Evolutionary conservation across 2,113 vertebrate species (phyloP).

Genomic region (Clupea harengus): DNA sequence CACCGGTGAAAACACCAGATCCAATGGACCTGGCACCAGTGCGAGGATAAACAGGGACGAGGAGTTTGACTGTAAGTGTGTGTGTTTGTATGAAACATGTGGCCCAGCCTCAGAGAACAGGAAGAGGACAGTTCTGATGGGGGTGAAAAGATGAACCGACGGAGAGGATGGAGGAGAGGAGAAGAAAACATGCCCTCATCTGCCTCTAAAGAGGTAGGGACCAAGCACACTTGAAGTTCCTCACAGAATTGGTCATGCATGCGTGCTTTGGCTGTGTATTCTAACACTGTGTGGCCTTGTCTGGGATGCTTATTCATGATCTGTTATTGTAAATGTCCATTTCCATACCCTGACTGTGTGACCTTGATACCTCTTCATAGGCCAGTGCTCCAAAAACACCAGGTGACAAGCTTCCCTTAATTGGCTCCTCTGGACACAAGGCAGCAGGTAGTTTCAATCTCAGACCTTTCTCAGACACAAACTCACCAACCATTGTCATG

Average conservation of each 20-base stretch:
- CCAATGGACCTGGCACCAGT: neutral
- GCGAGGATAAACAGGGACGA: neutral
- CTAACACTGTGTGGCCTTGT: neutral
- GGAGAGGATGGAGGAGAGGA: conserved; percentile 33
- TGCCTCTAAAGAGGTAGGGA: conserved; percentile 16
- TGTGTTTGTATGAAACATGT: conserved; percentile 28
- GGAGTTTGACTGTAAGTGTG: neutral
- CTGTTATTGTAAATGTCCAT: neutral
- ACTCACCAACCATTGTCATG: neutral
- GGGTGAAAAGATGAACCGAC: conserved; percentile 22
- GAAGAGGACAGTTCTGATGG: conserved; percentile 20
- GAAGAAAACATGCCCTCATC: neutral
- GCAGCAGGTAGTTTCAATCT: conserved; percentile 54
- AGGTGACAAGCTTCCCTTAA: conserved; percentile 61
- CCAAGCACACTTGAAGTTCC: neutral
- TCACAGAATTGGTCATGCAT: neutral
- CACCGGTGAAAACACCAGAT: neutral
- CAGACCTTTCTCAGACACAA: neutral
- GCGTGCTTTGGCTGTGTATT: neutral
- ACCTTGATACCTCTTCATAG: conserved; percentile 26
- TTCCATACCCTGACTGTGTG: neutral
- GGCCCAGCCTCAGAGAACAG: conserved; percentile 1
- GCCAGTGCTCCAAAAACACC: conserved; percentile 44
- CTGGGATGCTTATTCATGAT: neutral
- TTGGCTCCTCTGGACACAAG: conserved; percentile 58